These are phyloP conservation scores for Heteromyza rotundicornis DNA, from an alignment of 2,888 invertebrate genomes.

Conservation along the genomic window DNA sequence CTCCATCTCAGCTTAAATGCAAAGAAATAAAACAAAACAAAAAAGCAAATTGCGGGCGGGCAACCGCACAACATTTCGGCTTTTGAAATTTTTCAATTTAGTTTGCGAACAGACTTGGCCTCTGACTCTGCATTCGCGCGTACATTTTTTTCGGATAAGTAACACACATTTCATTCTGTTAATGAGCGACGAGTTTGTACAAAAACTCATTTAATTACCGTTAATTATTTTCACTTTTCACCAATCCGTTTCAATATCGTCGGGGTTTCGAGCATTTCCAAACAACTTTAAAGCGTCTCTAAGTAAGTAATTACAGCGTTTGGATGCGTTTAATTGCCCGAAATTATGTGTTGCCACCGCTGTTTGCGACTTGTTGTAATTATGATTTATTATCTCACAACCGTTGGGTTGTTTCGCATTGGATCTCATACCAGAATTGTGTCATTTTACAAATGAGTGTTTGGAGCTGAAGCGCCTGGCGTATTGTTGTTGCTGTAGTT, in stretches of 20 bases:
- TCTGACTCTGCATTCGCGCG: too few species aligned
- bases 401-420: too few species aligned
- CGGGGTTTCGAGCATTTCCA: neutral
- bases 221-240: too few species aligned
- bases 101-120: neutral
- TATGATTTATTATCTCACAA: neutral
- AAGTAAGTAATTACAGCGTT: conserved; percentile 20
- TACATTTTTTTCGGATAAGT: too few species aligned
- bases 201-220: too few species aligned
- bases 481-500: too few species aligned
- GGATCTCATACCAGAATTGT: neutral
- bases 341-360: conserved; percentile 13
- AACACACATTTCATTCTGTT: too few species aligned
- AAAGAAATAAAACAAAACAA: neutral
- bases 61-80: neutral
- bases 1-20: neutral
- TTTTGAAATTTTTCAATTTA: neutral
- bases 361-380: neutral
- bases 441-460: neutral
- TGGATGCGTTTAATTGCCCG: conserved; percentile 10
- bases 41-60: neutral
- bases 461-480: too few species aligned
- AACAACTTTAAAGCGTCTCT: neutral
- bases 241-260: too few species aligned
- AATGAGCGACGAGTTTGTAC: too few species aligned